A percentile compares a stretch with the other conserved stretches of the same genome.
Evolutionary conservation across 2,888 invertebrate genomes (phyloP).

Genomic region (Cryptocephalus primarius): DNA sequence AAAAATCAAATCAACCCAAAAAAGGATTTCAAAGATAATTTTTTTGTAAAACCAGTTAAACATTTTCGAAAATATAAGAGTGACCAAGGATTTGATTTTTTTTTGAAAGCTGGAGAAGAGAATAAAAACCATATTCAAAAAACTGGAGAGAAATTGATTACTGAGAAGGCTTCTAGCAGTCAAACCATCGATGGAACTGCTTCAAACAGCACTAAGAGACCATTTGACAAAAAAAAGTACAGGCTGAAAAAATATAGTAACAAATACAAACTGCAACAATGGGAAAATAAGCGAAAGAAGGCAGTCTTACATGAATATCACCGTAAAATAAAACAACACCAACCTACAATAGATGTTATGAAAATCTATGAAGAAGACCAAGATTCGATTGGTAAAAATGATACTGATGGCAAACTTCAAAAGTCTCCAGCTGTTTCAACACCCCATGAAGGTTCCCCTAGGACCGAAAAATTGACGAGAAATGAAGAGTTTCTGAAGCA

Average conservation of each 20-base stretch:
- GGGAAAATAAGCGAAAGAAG: conserved; percentile 54
- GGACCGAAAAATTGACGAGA: conserved; percentile 39
- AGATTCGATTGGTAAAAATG: too few species aligned
- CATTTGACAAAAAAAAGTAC: conserved; percentile 58
- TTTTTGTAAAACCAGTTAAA: too few species aligned
- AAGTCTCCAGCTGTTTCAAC: too few species aligned
- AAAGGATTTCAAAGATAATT: too few species aligned
- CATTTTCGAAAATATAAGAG: too few species aligned
- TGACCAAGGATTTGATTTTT: too few species aligned
- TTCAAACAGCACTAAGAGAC: conserved; percentile 36
- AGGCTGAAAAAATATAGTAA: conserved; percentile 58
- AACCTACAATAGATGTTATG: conserved; percentile 39
- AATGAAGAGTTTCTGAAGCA: conserved; percentile 40
- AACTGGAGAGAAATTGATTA: too few species aligned
- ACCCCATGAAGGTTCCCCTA: too few species aligned
- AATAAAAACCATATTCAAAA: background rate
- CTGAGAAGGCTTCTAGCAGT: too few species aligned
- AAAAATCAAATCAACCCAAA: too few species aligned
- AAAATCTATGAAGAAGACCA: conserved; percentile 36
- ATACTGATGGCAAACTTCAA: too few species aligned
- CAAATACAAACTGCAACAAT: conserved; percentile 56
- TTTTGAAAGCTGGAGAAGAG: background rate
- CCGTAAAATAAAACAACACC: conserved; percentile 40
- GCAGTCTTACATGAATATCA: conserved; percentile 45
- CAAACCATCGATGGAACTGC: background rate